A percentile compares a stretch with the other conserved stretches of the same genome.
These are phyloP conservation scores for Malacosoma neustria DNA, from an alignment of 2,888 invertebrate genomes.

Conservation along the genomic window DNA sequence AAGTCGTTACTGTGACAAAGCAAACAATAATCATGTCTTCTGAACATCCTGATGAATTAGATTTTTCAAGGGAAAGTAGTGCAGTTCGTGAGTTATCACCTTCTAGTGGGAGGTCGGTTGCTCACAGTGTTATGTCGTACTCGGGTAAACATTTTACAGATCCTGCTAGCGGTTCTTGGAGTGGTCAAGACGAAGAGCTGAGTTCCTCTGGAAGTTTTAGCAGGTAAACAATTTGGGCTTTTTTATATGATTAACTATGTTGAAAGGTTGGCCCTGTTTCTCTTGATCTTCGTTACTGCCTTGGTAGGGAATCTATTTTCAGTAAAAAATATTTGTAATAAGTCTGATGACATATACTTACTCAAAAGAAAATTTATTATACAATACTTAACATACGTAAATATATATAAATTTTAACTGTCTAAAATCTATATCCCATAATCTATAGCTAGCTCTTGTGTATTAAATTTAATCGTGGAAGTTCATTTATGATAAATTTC, in stretches of 20 bases:
- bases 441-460: too few relatives aligned
- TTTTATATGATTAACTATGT: not conserved
- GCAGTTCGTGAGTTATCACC: conserved; percentile 64
- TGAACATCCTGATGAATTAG: conserved; percentile 60
- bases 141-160: conserved; percentile 73
- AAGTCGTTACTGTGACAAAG: conserved; percentile 56
- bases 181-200: conserved; percentile 68
- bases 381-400: too few relatives aligned
- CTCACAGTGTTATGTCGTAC: conserved; percentile 59
- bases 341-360: too few relatives aligned
- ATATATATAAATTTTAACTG: too few relatives aligned
- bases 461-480: too few relatives aligned
- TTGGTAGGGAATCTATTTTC: too few relatives aligned
- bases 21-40: conserved; percentile 44
- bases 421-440: too few relatives aligned
- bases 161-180: conserved; percentile 73
- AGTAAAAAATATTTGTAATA: too few relatives aligned
- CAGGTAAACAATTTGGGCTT: conserved; percentile 47
- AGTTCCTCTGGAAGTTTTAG: conserved; percentile 71
- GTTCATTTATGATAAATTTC: too few relatives aligned
- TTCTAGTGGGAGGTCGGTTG: conserved; percentile 65
- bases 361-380: too few relatives aligned
- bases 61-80: conserved; percentile 56
- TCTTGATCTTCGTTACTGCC: too few relatives aligned
- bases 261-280: too few relatives aligned